These are phyloP conservation scores for Sarcophaga peregrina DNA, from an alignment of 1,140 invertebrate species.

Conservation along the genomic window DNA sequence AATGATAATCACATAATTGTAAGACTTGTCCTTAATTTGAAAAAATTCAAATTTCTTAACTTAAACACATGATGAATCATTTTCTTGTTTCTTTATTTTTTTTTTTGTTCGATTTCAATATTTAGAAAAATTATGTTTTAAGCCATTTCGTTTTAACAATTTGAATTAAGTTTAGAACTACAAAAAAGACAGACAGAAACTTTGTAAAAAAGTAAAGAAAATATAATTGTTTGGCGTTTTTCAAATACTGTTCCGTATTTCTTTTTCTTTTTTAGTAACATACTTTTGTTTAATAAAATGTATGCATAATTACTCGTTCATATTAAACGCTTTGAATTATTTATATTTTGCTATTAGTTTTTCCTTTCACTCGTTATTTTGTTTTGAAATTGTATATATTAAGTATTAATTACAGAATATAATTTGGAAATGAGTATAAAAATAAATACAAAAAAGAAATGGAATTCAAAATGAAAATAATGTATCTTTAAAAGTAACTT, in stretches of 20 bases:
- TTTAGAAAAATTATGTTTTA: neutral
- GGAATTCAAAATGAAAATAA: constrained; percentile 6
- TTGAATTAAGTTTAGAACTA: too few relatives aligned
- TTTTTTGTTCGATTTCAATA: neutral
- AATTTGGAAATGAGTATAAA: neutral
- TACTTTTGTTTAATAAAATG: neutral
- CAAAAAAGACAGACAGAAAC: too few relatives aligned
- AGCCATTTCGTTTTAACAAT: too few relatives aligned
- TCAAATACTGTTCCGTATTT: too few relatives aligned
- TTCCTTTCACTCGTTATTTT: neutral
- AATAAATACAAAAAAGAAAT: neutral
- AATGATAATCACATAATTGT: too few relatives aligned
- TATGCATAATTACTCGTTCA: constrained; percentile 1
- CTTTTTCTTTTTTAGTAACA: too few relatives aligned
- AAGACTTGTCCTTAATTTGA: too few relatives aligned
- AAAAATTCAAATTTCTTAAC: too few relatives aligned
- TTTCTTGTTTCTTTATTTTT: neutral
- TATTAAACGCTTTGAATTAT: neutral
- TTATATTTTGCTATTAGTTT: neutral
- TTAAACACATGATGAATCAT: too few relatives aligned
- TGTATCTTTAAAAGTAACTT: neutral
- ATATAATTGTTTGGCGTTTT: too few relatives aligned
- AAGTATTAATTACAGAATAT: constrained; percentile 17
- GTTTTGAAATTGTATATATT: neutral
- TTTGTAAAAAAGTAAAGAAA: too few relatives aligned